These are phyloP conservation scores for Megastigmus dorsalis DNA, from an alignment of 2,888 invertebrate genomes.

Conservation along the genomic window DNA sequence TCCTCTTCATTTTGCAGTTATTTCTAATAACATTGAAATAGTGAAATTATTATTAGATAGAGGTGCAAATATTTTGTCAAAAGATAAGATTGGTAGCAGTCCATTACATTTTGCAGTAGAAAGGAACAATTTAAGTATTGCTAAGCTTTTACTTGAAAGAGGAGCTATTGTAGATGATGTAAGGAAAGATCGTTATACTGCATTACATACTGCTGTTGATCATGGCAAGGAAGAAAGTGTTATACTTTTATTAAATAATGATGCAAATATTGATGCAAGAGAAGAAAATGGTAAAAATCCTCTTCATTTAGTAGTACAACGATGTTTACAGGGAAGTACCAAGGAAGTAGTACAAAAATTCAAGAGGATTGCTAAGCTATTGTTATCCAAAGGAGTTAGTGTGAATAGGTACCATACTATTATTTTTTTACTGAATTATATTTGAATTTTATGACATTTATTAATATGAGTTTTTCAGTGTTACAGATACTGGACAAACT, in stretches of 20 bases:
- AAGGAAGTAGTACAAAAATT: slow-evolving; percentile 43
- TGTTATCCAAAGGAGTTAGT: slow-evolving; percentile 20
- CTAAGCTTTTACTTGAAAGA: slow-evolving; percentile 20
- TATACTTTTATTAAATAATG: slow-evolving; percentile 19
- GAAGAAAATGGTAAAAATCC: slow-evolving; percentile 36
- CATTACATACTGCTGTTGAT: slow-evolving; percentile 35
- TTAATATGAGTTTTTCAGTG: background rate
- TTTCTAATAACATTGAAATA: slow-evolving; percentile 39
- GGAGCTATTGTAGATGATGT: slow-evolving; percentile 41
- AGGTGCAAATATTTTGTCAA: slow-evolving; percentile 30
- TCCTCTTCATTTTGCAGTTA: slow-evolving; percentile 44
- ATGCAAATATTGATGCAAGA: slow-evolving; percentile 38
- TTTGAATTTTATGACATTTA: background rate
- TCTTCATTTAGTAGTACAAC: slow-evolving; percentile 29
- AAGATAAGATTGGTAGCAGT: slow-evolving; percentile 35
- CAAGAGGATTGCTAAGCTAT: slow-evolving; percentile 35
- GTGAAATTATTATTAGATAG: slow-evolving; percentile 36
- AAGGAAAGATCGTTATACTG: slow-evolving; percentile 36
- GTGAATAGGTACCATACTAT: slow-evolving; percentile 33
- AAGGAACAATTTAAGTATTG: slow-evolving; percentile 30
- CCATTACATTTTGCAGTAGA: slow-evolving; percentile 41
- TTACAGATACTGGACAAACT: slow-evolving; percentile 39
- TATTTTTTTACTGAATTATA: background rate
- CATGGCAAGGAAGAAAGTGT: slow-evolving; percentile 40
- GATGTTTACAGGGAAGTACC: slow-evolving; percentile 35